Conservation (phyloP, 2,888 invertebrate species). For the Muschampia plurimacula region DNA sequence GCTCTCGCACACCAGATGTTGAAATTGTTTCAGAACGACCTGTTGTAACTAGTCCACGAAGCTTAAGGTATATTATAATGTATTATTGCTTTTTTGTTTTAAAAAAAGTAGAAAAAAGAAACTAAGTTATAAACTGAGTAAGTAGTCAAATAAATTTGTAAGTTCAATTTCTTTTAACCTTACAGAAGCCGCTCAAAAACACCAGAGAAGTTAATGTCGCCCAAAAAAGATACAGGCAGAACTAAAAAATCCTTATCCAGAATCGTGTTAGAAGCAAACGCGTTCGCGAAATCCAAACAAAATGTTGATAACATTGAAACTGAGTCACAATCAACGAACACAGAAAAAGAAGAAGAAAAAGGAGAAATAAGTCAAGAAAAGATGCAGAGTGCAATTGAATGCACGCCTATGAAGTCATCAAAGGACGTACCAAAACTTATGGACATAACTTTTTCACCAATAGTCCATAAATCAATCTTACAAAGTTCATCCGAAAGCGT, state of each 20-base stretch:
- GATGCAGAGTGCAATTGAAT: constrained; percentile 55
- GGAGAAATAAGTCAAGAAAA: neutral
- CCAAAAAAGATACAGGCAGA: constrained; percentile 63
- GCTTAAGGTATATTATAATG: constrained; percentile 46
- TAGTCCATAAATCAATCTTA: constrained; percentile 72
- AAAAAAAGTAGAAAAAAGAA: neutral
- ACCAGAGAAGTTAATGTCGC: constrained; percentile 74
- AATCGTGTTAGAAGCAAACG: constrained; percentile 75
- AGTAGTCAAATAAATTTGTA: neutral
- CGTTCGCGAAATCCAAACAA: constrained; percentile 72
- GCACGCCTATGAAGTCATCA: constrained; percentile 71
- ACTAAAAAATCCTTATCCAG: constrained; percentile 72
- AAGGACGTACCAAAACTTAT: constrained; percentile 63
- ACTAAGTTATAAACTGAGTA: neutral
- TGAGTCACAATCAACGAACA: constrained; percentile 43
- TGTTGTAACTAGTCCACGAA: constrained; percentile 57
- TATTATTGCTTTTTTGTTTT: neutral
- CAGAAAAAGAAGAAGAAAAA: constrained; percentile 7
- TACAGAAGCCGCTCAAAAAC: constrained; percentile 75
- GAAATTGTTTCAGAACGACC: constrained; percentile 54
- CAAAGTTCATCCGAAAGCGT: constrained; percentile 67
- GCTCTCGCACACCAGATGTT: constrained; percentile 70
- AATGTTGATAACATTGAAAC: constrained; percentile 56
- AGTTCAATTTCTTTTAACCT: constrained; percentile 27
- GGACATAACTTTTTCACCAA: constrained; percentile 77